phyloP scores from a whole-genome alignment of 1,140 invertebrate genomes.

The Drosophila mayri region DNA sequence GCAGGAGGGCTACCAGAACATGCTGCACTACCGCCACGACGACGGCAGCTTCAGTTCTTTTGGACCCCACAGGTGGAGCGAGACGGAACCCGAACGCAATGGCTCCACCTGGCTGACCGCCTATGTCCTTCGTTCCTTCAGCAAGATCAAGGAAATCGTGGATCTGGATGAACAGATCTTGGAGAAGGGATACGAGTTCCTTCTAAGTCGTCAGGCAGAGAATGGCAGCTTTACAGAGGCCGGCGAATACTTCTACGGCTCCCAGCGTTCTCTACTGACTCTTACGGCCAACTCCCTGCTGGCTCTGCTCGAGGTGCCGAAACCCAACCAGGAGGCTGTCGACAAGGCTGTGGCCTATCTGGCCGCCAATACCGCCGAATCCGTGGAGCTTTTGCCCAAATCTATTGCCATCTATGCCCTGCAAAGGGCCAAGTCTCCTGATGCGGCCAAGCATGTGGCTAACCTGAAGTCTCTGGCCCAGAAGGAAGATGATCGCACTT shows the following conservation, averaged over 20 bases:
- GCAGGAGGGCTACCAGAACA: slow-evolving; percentile 96
- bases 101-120: slow-evolving; percentile 98
- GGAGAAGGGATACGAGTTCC: slow-evolving; percentile 91
- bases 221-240: slow-evolving; percentile 94
- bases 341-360: slow-evolving; percentile 85
- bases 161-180: slow-evolving; percentile 91
- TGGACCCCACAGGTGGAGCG: slow-evolving; percentile 86
- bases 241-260: slow-evolving; percentile 90
- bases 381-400: slow-evolving; percentile 89
- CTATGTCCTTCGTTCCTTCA: slow-evolving; percentile 95
- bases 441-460: slow-evolving; percentile 52
- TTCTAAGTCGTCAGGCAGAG: slow-evolving; percentile 90
- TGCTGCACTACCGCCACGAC: slow-evolving; percentile 93
- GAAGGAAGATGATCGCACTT: slow-evolving; percentile 74
- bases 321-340: slow-evolving; percentile 54
- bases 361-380: slow-evolving; percentile 85
- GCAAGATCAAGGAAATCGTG: slow-evolving; percentile 92
- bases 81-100: slow-evolving; percentile 78
- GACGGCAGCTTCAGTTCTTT: slow-evolving; percentile 99
- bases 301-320: slow-evolving; percentile 91
- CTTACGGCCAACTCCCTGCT: slow-evolving; percentile 92
- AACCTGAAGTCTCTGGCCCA: slow-evolving; percentile 61
- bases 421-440: slow-evolving; percentile 89
- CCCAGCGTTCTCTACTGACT: slow-evolving; percentile 86
- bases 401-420: slow-evolving; percentile 91